Conservation (phyloP, 2,113 vertebrate species). For the Chloropsis hardwickii region DNA sequence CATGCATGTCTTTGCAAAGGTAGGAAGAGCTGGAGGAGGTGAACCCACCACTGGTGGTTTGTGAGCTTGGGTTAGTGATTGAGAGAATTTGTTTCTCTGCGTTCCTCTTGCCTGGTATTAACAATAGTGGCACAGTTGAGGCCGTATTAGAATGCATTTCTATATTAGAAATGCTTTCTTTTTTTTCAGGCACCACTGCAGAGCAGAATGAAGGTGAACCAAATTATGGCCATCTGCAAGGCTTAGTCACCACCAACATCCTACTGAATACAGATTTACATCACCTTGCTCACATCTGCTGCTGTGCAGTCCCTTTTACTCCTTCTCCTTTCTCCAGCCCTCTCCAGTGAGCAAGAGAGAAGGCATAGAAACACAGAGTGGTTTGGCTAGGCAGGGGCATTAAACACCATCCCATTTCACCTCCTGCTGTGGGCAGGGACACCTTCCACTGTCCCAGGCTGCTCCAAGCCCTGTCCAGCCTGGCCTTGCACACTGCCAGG, state of each 20-base stretch:
- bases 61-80: accelerated
- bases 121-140: accelerated
- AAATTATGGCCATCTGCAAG: neutral
- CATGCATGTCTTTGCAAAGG: accelerated
- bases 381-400: neutral
- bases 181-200: neutral
- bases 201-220: neutral
- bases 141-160: neutral
- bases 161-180: too few species aligned
- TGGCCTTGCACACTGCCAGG: accelerated
- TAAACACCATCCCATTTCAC: neutral
- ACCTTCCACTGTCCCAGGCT: accelerated
- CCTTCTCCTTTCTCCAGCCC: neutral
- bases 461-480: accelerated
- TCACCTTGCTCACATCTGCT: neutral
- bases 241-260: neutral
- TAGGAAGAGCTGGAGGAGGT: neutral
- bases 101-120: neutral
- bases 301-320: neutral
- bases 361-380: neutral
- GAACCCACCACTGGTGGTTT: neutral
- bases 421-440: neutral
- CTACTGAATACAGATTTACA: neutral
- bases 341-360: neutral
- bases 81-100: neutral